phyloP scores from a whole-genome alignment of 2,888 invertebrate species.

The Apodemia mormo region DNA sequence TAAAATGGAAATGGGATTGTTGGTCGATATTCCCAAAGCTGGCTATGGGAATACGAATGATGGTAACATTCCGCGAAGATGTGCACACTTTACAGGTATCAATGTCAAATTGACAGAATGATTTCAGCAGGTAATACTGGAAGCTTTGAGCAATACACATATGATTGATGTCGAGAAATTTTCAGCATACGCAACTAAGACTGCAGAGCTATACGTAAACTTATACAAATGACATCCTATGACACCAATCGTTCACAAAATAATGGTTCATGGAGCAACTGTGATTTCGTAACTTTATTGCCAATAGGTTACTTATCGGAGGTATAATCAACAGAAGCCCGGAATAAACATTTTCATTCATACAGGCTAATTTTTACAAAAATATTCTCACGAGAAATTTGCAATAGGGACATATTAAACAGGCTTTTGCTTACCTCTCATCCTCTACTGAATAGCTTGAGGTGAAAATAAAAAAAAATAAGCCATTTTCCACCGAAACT shows the following conservation, averaged over 20 bases:
- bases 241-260: conserved; percentile 7
- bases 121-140: conserved; percentile 26
- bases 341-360: too few species aligned
- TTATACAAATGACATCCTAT: conserved; percentile 18
- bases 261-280: too few species aligned
- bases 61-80: conserved; percentile 31
- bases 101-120: conserved; percentile 30
- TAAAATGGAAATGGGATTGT: too few species aligned
- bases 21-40: conserved; percentile 33
- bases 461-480: too few species aligned
- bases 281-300: too few species aligned
- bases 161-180: conserved; percentile 13
- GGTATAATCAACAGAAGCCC: neutral
- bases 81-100: conserved; percentile 31
- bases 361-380: too few species aligned
- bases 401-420: too few species aligned
- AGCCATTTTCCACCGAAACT: too few species aligned
- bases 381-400: too few species aligned
- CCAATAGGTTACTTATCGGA: too few species aligned
- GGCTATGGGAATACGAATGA: conserved; percentile 34
- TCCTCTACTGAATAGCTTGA: too few species aligned
- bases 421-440: too few species aligned
- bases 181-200: conserved; percentile 17
- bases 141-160: conserved; percentile 19
- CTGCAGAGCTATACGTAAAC: conserved; percentile 15